Conservation (phyloP, 2,113 vertebrate species). For the Silurus glanis region DNA sequence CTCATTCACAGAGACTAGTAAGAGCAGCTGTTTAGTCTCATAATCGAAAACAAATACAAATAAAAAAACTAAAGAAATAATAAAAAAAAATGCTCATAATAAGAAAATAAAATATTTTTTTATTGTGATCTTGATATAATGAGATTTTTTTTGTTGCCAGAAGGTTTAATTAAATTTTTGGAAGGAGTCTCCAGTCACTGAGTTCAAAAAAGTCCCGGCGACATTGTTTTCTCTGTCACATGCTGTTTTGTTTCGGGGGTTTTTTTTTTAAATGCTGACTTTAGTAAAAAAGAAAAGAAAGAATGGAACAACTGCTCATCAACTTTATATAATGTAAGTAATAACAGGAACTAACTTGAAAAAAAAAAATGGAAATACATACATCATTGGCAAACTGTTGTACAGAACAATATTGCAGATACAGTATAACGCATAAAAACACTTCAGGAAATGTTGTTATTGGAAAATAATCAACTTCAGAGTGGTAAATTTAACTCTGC, state of each 20-base stretch:
- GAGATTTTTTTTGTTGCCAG: not conserved
- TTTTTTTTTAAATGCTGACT: not conserved
- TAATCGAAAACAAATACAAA: not conserved
- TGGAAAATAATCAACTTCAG: slow-evolving; percentile 11
- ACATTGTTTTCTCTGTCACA: not conserved
- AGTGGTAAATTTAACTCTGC: not conserved
- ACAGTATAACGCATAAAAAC: not conserved
- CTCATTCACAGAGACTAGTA: not conserved
- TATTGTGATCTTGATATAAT: not conserved
- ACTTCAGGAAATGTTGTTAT: not conserved
- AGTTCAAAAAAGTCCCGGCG: not conserved
- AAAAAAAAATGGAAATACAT: not conserved
- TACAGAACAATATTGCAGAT: too few species aligned
- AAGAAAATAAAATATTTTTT: not conserved
- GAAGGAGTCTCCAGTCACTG: not conserved
- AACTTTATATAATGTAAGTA: not conserved
- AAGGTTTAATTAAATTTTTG: not conserved
- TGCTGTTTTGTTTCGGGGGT: not conserved
- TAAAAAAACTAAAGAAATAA: too few species aligned
- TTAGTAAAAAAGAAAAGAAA: not conserved
- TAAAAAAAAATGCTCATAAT: not conserved
- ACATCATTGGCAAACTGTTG: not conserved
- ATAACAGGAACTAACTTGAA: not conserved
- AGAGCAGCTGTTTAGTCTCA: not conserved
- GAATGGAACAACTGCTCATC: not conserved